These are phyloP conservation scores for Percopsis omiscomaycus DNA, from an alignment of 2,797 vertebrate species.

Conservation along the genomic window DNA sequence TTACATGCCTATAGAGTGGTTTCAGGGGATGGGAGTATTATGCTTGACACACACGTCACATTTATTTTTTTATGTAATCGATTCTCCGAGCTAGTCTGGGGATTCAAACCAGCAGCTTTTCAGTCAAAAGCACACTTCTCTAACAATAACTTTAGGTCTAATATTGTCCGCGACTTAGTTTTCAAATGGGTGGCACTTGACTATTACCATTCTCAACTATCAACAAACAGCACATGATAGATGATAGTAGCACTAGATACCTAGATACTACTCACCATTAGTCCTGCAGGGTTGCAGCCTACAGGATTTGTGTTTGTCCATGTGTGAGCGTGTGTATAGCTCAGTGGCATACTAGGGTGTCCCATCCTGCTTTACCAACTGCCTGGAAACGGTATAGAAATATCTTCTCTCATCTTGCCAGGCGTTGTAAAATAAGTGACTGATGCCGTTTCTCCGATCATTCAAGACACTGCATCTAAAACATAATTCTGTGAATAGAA, in stretches of 20 bases:
- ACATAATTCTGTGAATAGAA: background rate
- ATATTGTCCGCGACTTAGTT: background rate
- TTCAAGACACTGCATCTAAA: background rate
- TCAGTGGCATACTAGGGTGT: constrained; percentile 41
- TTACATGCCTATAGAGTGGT: background rate
- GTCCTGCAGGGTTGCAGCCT: constrained; percentile 39
- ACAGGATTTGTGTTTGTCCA: constrained; percentile 44
- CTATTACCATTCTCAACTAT: background rate
- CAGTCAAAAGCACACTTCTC: background rate
- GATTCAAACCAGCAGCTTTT: background rate
- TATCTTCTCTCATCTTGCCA: background rate
- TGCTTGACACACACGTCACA: background rate
- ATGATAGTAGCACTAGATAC: too few relatives aligned
- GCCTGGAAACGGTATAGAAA: background rate
- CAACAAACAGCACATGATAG: background rate
- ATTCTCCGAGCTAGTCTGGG: background rate
- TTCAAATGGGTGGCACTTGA: too few relatives aligned
- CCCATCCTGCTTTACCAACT: constrained; percentile 44
- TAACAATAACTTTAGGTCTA: background rate
- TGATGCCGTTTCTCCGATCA: too few relatives aligned
- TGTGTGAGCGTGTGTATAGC: constrained; percentile 26
- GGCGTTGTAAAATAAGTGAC: background rate
- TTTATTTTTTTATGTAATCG: background rate
- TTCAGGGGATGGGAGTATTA: background rate
- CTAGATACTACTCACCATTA: constrained; percentile 54